These are phyloP conservation scores for Catharus ustulatus DNA, from an alignment of 2,797 vertebrate genomes.

Conservation along the genomic window DNA sequence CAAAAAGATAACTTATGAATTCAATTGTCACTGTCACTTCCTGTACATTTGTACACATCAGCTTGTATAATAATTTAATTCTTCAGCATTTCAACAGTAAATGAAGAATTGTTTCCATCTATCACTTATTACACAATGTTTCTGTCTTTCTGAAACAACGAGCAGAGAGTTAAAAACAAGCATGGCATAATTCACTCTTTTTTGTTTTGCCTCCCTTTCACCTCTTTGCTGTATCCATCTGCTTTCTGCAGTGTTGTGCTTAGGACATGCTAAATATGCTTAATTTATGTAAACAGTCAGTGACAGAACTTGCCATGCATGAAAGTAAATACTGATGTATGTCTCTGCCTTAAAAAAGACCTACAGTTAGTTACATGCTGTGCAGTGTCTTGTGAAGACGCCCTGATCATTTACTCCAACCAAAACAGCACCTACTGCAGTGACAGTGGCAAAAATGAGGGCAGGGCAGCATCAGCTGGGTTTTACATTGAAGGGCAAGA, in stretches of 20 bases:
- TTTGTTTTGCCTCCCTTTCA: background rate
- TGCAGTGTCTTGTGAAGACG: background rate
- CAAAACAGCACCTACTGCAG: background rate
- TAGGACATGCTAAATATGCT: background rate
- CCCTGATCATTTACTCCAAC: background rate
- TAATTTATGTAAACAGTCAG: background rate
- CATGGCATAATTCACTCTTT: background rate
- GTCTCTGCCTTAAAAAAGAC: background rate
- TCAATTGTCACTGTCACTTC: background rate
- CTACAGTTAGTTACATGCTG: background rate
- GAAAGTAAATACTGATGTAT: background rate
- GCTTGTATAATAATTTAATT: background rate
- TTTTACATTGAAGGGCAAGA: accelerated
- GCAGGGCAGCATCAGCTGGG: background rate
- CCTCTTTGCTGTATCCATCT: background rate
- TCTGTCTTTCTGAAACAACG: background rate
- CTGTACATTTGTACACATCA: background rate
- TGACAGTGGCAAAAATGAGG: accelerated
- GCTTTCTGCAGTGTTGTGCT: background rate
- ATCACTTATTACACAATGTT: background rate
- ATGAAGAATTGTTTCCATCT: background rate
- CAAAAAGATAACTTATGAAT: background rate
- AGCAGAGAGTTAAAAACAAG: background rate
- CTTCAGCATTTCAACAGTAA: background rate
- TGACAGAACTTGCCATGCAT: background rate